Percentiles rank a stretch among this genome's conserved stretches.
phyloP scores from a whole-genome alignment of 2,797 vertebrate genomes.

The Myotis daubentonii region DNA sequence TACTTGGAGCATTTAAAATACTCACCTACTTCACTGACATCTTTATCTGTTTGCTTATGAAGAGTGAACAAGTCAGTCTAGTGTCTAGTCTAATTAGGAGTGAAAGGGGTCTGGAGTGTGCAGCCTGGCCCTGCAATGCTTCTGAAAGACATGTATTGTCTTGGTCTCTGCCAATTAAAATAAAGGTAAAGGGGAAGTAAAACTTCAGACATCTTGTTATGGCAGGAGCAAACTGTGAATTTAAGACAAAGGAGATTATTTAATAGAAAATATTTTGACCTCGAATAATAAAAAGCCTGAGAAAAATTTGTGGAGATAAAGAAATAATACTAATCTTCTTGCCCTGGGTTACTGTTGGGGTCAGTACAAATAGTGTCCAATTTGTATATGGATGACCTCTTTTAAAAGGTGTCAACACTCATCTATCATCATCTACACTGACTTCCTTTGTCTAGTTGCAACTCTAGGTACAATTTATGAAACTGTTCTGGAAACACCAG shows the following conservation, averaged over 20 bases:
- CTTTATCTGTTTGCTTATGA: constrained; percentile 55
- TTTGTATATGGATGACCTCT: background rate
- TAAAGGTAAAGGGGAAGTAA: background rate
- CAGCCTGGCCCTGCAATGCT: background rate
- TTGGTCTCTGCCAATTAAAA: background rate
- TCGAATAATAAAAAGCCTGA: constrained; percentile 31
- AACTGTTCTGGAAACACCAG: constrained; percentile 10
- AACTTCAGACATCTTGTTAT: background rate
- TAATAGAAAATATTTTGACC: constrained; percentile 25
- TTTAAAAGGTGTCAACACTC: constrained; percentile 18
- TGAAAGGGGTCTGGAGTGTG: background rate
- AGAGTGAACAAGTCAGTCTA: constrained; percentile 26
- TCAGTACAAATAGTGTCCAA: background rate
- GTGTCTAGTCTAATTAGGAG: constrained; percentile 14
- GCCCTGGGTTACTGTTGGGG: background rate
- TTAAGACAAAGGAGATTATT: constrained; percentile 35
- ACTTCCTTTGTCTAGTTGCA: background rate
- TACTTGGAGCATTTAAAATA: constrained; percentile 22
- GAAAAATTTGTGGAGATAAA: constrained; percentile 18
- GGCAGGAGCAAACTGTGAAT: background rate
- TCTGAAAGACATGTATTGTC: background rate
- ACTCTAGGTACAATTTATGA: background rate
- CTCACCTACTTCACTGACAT: constrained; percentile 35
- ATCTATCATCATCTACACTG: background rate
- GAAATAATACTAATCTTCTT: constrained; percentile 12